These are phyloP conservation scores for Dicyrtomina minuta DNA, from an alignment of 2,888 invertebrate genomes.

Conservation along the genomic window DNA sequence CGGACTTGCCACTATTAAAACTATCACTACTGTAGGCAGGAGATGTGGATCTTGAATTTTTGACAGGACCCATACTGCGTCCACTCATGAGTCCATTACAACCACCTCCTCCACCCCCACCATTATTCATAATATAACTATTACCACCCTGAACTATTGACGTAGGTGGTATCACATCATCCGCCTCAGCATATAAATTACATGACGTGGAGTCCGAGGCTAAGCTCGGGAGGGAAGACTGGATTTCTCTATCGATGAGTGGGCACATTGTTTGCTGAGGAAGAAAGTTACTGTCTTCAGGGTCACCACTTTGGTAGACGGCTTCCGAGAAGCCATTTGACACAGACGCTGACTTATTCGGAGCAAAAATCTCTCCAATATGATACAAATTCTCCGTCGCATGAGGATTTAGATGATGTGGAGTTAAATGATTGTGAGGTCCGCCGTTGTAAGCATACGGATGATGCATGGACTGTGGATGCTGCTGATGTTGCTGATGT, in stretches of 20 bases:
- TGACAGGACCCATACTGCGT: constrained; percentile 33
- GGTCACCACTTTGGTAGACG: constrained; percentile 53
- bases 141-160: constrained; percentile 9
- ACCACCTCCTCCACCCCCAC: constrained; percentile 38
- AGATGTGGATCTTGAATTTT: constrained; percentile 52
- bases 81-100: constrained; percentile 10
- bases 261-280: constrained; percentile 47
- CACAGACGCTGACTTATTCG: constrained; percentile 51
- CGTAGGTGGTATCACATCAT: constrained; percentile 49
- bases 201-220: constrained; percentile 53
- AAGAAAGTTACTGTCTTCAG: constrained; percentile 51
- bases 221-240: constrained; percentile 59
- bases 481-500: constrained; percentile 40
- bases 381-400: constrained; percentile 53
- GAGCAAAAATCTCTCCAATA: constrained; percentile 52
- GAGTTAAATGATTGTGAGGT: constrained; percentile 27
- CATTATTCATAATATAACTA: constrained; percentile 37
- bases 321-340: constrained; percentile 53
- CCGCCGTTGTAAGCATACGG: constrained; percentile 31
- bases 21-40: constrained; percentile 54
- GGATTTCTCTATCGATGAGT: constrained; percentile 59
- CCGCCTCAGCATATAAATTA: constrained; percentile 53
- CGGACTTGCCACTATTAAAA: constrained; percentile 58
- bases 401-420: constrained; percentile 40
- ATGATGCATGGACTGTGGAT: constrained; percentile 43